Conservation (phyloP, 2,888 invertebrate species). For the Herminia tarsipennalis region DNA sequence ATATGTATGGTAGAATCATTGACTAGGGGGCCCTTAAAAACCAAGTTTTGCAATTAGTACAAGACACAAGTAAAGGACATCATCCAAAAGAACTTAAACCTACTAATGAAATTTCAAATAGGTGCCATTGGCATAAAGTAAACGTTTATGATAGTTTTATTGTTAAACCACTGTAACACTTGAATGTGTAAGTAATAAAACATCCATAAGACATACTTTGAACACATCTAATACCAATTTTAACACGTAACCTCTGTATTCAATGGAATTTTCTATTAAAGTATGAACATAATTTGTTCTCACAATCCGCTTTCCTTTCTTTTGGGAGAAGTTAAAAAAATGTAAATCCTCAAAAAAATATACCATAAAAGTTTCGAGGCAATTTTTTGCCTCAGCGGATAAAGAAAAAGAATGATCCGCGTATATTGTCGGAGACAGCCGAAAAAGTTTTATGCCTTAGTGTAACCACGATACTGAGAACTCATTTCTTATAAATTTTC, state of each 20-base stretch:
- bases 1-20: too few species aligned
- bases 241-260: neutral
- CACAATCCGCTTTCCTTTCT: constrained; percentile 20
- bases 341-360: constrained; percentile 37
- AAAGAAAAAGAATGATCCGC: constrained; percentile 45
- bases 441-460: constrained; percentile 27
- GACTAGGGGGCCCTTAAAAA: too few species aligned
- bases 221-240: too few species aligned
- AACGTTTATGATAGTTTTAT: too few species aligned
- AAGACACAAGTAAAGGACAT: too few species aligned
- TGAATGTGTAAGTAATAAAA: too few species aligned
- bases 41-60: too few species aligned
- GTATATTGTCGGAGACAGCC: constrained; percentile 33
- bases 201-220: too few species aligned
- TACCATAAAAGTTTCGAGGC: constrained; percentile 36
- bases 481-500: neutral
- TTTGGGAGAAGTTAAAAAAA: constrained; percentile 32
- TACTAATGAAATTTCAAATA: too few species aligned
- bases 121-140: too few species aligned
- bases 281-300: constrained; percentile 17
- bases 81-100: too few species aligned
- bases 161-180: too few species aligned
- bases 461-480: constrained; percentile 15
- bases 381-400: constrained; percentile 46
- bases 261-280: constrained; percentile 14